These are phyloP conservation scores for Acrocephalus kingi DNA, from an alignment of 2,113 vertebrate genomes.

Conservation along the genomic window DNA sequence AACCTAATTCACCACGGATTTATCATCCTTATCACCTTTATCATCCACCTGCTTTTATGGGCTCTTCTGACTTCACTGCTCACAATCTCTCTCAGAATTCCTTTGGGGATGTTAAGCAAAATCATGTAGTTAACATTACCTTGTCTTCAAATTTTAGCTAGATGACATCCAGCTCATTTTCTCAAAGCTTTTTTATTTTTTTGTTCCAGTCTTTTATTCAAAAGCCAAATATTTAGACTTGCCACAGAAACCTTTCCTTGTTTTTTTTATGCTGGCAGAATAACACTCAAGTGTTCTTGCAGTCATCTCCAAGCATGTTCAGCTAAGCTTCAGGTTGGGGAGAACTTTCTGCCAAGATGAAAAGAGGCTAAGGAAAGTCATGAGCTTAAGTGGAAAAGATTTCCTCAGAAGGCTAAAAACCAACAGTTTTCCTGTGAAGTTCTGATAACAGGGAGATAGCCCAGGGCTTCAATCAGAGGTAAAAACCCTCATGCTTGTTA, in stretches of 20 bases:
- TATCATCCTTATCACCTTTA: not conserved
- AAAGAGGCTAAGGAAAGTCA: not conserved
- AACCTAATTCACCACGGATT: not conserved
- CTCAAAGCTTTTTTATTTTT: not conserved
- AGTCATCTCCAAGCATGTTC: not conserved
- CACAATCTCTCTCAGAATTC: not conserved
- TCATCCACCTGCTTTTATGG: not conserved
- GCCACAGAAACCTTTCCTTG: not conserved
- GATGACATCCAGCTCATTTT: not conserved
- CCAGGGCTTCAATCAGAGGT: not conserved
- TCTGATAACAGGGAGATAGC: not conserved
- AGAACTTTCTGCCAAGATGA: not conserved
- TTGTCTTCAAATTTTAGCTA: not conserved
- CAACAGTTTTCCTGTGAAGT: not conserved
- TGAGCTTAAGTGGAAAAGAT: not conserved
- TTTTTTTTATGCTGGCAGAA: not conserved
- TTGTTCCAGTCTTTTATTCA: not conserved
- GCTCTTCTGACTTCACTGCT: not conserved
- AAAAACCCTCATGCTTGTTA: not conserved
- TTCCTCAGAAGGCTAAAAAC: not conserved
- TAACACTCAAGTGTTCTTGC: not conserved
- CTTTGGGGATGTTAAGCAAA: not conserved
- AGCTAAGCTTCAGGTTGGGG: not conserved
- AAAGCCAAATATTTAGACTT: not conserved
- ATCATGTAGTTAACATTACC: not conserved